phyloP scores from a whole-genome alignment of 1,140 invertebrate species.

The Drosophila neocordata region DNA sequence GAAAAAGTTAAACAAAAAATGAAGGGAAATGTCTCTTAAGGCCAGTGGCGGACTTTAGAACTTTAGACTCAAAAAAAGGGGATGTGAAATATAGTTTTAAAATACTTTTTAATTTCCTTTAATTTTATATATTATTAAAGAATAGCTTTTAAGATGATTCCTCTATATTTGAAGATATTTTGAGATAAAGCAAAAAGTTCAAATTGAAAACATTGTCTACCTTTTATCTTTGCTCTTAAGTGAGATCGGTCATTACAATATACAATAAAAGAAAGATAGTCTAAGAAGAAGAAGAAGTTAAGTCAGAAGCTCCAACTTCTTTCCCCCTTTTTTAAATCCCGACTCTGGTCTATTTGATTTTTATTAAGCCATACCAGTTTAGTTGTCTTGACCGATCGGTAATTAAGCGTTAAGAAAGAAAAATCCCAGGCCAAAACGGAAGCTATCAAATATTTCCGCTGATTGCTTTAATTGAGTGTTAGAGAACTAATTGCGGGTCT shows the following conservation, averaged over 20 bases:
- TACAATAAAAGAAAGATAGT: too few relatives aligned
- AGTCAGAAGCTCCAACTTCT: too few relatives aligned
- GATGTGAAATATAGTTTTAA: too few relatives aligned
- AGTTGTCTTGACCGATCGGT: slow-evolving; percentile 18
- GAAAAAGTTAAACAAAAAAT: neutral
- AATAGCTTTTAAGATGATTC: too few relatives aligned
- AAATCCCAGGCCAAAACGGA: slow-evolving; percentile 57
- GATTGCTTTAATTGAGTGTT: slow-evolving; percentile 64
- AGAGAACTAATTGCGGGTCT: slow-evolving; percentile 41
- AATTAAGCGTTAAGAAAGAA: slow-evolving; percentile 44
- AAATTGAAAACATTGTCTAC: too few relatives aligned
- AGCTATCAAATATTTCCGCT: slow-evolving; percentile 63
- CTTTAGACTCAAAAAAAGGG: neutral
- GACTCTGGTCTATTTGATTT: neutral
- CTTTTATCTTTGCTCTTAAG: too few relatives aligned
- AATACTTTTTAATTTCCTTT: too few relatives aligned
- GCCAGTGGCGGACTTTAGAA: neutral
- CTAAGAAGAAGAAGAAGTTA: too few relatives aligned
- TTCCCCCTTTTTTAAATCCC: neutral
- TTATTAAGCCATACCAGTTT: slow-evolving; percentile 17
- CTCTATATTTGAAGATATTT: too few relatives aligned
- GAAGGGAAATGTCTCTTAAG: neutral
- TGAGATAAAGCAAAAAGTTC: too few relatives aligned
- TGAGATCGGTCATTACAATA: too few relatives aligned
- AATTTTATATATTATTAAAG: too few relatives aligned